These are phyloP conservation scores for Aphelinus atriplicis DNA, from an alignment of 1,140 invertebrate genomes.

Conservation along the genomic window DNA sequence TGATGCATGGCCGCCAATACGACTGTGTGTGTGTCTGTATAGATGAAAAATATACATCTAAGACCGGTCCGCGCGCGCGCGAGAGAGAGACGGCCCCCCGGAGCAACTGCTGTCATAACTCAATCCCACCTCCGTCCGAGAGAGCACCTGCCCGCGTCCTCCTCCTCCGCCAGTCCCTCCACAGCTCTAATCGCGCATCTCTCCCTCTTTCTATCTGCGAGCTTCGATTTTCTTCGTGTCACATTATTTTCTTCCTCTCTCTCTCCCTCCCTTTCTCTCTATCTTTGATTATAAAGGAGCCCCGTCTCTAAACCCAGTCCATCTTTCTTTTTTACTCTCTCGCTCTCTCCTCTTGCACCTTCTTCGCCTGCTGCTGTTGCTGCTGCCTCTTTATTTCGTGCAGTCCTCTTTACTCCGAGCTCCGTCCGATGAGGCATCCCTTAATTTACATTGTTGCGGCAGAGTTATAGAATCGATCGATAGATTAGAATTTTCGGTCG, in stretches of 20 bases:
- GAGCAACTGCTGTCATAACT: slow-evolving; percentile 68
- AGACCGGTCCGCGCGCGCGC: slow-evolving; percentile 56
- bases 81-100: slow-evolving; percentile 47
- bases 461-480: slow-evolving; percentile 37
- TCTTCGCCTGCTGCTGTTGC: neutral
- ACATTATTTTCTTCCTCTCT: slow-evolving; percentile 31
- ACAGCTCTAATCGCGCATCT: slow-evolving; percentile 11
- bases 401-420: slow-evolving; percentile 17
- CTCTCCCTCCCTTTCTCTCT: slow-evolving; percentile 31
- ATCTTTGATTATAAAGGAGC: slow-evolving; percentile 39
- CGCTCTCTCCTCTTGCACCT: neutral
- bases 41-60: slow-evolving; percentile 32
- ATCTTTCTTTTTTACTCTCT: slow-evolving; percentile 4
- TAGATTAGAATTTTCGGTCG: slow-evolving; percentile 37
- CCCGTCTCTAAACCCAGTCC: slow-evolving; percentile 9
- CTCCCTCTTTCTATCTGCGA: slow-evolving; percentile 16
- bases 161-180: slow-evolving; percentile 34
- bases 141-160: slow-evolving; percentile 32
- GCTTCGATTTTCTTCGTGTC: slow-evolving; percentile 2
- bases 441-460: slow-evolving; percentile 36
- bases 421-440: slow-evolving; percentile 21
- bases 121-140: slow-evolving; percentile 61
- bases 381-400: neutral
- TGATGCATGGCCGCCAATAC: slow-evolving; percentile 63
- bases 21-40: no score